Conservation (phyloP, 2,888 invertebrate genomes). For the Brachynemurus nebulosus region DNA sequence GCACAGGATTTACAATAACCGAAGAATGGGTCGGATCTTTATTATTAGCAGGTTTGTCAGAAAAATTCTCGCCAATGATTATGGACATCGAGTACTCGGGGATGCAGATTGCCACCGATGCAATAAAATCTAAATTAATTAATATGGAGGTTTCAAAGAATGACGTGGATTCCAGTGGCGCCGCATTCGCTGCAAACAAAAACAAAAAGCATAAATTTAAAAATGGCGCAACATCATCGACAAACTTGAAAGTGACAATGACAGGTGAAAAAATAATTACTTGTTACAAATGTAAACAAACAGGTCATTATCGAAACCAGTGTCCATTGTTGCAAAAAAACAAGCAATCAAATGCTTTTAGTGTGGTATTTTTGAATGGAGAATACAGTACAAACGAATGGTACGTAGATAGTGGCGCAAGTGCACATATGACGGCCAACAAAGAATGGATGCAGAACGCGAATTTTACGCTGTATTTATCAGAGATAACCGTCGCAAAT, state of each 20-base stretch:
- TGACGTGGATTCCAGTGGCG: conserved; percentile 2
- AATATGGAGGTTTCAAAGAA: conserved; percentile 14
- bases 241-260: no score
- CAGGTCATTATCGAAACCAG: conserved; percentile 7
- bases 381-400: not conserved
- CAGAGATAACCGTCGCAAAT: conserved; percentile 16
- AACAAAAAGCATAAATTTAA: not conserved
- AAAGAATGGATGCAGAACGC: not conserved
- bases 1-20: conserved; percentile 22
- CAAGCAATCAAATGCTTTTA: conserved; percentile 3
- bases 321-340: not conserved
- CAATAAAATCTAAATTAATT: conserved; percentile 22
- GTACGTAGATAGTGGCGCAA: conserved; percentile 7
- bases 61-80: conserved; percentile 19
- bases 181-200: not conserved
- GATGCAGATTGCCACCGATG: no score
- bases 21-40: conserved; percentile 22
- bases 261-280: not conserved
- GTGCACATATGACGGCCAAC: conserved; percentile 8
- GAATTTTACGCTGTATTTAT: conserved; percentile 3
- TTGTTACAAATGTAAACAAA: conserved; percentile 6
- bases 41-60: conserved; percentile 20
- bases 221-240: not conserved
- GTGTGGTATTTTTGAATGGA: conserved; percentile 2
- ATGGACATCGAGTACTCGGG: conserved; percentile 21